phyloP scores from a whole-genome alignment of 2,797 vertebrate genomes.

The Mastacembelus armatus region DNA sequence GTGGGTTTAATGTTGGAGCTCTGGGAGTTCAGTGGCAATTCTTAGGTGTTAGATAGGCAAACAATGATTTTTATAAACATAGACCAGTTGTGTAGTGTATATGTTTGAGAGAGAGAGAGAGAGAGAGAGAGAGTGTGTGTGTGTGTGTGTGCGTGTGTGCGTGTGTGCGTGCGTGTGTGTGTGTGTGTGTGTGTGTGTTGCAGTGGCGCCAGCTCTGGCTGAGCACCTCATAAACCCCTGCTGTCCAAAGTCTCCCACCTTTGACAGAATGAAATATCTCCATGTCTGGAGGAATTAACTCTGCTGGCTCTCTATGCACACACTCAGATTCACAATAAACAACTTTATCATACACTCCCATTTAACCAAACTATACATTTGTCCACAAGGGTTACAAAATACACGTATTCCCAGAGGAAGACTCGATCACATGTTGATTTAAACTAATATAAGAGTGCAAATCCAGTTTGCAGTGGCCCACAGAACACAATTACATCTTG shows the following conservation, averaged over 20 bases:
- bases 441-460: neutral
- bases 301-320: conserved; percentile 34
- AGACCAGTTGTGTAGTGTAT: conserved; percentile 46
- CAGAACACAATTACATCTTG: conserved; percentile 14
- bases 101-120: conserved; percentile 49
- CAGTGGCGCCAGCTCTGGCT: conserved; percentile 84
- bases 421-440: conserved; percentile 9
- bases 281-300: conserved; percentile 54
- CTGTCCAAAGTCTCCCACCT: conserved; percentile 77
- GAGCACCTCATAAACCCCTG: conserved; percentile 83
- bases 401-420: conserved; percentile 11
- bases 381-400: neutral
- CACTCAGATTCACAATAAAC: conserved; percentile 45
- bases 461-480: conserved; percentile 21
- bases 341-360: conserved; percentile 36
- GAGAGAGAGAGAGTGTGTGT: too few relatives aligned
- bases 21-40: conserved; percentile 44
- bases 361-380: conserved; percentile 14
- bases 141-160: too few relatives aligned
- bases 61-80: conserved; percentile 58
- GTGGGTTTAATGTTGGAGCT: conserved; percentile 32
- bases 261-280: conserved; percentile 69
- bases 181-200: too few relatives aligned
- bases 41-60: conserved; percentile 46
- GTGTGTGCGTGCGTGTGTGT: too few relatives aligned